A percentile compares a stretch with the other conserved stretches of the same genome.
phyloP scores from a whole-genome alignment of 2,113 vertebrate genomes.

The Coturnix japonica region DNA sequence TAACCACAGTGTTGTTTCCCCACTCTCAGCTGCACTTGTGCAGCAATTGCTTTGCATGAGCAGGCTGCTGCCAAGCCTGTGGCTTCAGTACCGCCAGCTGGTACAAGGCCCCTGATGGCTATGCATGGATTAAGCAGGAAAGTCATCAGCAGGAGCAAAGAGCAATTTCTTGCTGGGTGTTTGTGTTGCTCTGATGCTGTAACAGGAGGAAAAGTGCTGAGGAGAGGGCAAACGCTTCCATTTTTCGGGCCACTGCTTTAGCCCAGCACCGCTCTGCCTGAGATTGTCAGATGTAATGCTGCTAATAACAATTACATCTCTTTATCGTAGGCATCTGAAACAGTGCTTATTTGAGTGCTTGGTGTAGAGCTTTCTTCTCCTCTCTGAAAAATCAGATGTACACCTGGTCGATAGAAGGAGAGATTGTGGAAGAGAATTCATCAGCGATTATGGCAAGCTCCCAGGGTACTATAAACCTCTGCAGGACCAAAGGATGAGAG shows the following conservation, averaged over 20 bases:
- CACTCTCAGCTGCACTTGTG: not conserved
- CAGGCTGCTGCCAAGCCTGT: not conserved
- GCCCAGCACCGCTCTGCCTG: fast-evolving
- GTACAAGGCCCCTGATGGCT: not conserved
- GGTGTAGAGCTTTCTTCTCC: not conserved
- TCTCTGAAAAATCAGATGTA: too few relatives aligned
- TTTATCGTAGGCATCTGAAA: not conserved
- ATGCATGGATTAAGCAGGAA: not conserved
- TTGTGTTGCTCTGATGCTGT: not conserved
- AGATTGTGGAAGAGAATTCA: not conserved
- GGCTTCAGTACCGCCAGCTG: not conserved
- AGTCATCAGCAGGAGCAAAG: not conserved
- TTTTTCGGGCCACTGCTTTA: not conserved
- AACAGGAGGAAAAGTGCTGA: not conserved
- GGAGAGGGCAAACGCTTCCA: not conserved
- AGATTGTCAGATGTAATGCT: not conserved
- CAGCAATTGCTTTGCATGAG: not conserved
- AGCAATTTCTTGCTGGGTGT: not conserved
- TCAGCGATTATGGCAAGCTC: not conserved
- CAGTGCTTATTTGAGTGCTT: not conserved
- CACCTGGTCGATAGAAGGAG: too few relatives aligned
- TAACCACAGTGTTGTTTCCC: not conserved
- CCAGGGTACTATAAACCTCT: not conserved
- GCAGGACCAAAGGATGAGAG: not conserved
- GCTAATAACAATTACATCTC: not conserved